These are phyloP conservation scores for Scaptodrosophila latifasciaeformis DNA, from an alignment of 2,888 invertebrate species.

Conservation along the genomic window DNA sequence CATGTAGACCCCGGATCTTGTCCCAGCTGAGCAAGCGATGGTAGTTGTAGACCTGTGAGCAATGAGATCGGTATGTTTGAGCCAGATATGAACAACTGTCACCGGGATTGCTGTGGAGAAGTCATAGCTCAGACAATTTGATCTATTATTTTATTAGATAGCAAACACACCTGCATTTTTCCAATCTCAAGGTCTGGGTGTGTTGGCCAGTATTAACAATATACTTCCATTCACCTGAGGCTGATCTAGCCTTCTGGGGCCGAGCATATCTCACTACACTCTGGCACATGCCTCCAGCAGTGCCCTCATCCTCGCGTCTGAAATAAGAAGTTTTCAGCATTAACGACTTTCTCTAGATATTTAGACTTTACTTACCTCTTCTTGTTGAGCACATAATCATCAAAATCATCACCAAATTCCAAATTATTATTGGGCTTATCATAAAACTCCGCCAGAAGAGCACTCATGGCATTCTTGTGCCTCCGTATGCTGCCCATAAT, in stretches of 20 bases:
- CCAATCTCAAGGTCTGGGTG: constrained; percentile 86
- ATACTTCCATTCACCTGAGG: constrained; percentile 89
- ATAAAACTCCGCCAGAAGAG: constrained; percentile 83
- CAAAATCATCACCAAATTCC: constrained; percentile 70
- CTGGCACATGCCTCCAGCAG: constrained; percentile 84
- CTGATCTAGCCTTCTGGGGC: constrained; percentile 87
- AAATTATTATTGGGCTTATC: constrained; percentile 74
- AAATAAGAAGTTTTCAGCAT: constrained; percentile 8
- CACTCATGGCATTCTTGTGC: constrained; percentile 82
- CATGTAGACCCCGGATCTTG: constrained; percentile 84
- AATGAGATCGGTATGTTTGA: constrained; percentile 86
- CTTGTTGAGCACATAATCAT: constrained; percentile 65
- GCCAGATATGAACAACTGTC: constrained; percentile 86
- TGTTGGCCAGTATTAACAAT: constrained; percentile 90
- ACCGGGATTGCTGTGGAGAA: constrained; percentile 81
- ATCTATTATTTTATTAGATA: too few species aligned
- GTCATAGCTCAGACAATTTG: constrained; percentile 80
- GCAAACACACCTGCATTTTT: constrained; percentile 81
- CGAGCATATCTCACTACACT: constrained; percentile 86
- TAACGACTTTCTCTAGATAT: neutral
- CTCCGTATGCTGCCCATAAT: constrained; percentile 81
- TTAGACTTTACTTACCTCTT: constrained; percentile 56
- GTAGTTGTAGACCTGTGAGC: constrained; percentile 88
- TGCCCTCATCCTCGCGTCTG: constrained; percentile 80
- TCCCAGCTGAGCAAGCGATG: constrained; percentile 89